Conservation (phyloP, 1,140 invertebrate genomes). For the Cecropterus lyciades region DNA sequence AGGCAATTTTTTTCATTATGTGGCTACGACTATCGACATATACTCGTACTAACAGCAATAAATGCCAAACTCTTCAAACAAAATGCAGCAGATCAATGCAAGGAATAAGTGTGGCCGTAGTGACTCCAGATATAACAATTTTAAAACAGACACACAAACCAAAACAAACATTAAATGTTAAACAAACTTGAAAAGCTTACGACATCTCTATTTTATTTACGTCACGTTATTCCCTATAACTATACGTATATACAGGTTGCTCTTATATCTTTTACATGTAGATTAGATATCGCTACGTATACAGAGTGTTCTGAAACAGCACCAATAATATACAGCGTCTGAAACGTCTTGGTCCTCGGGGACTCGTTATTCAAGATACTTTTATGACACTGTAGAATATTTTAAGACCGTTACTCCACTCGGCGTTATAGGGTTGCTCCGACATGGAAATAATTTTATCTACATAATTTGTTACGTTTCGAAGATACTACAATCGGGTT, state of each 20-base stretch:
- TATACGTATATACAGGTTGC: background rate
- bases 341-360: slow-evolving; percentile 41
- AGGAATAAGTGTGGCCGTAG: too few relatives aligned
- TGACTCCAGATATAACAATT: too few relatives aligned
- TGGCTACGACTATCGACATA: too few relatives aligned
- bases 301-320: slow-evolving; percentile 28
- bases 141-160: too few relatives aligned
- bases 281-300: slow-evolving; percentile 8
- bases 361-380: slow-evolving; percentile 58
- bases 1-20: too few relatives aligned
- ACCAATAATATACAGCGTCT: slow-evolving; percentile 41
- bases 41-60: too few relatives aligned
- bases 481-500: slow-evolving; percentile 2
- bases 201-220: too few relatives aligned
- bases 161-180: too few relatives aligned
- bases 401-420: slow-evolving; percentile 64
- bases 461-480: slow-evolving; percentile 28
- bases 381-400: slow-evolving; percentile 72
- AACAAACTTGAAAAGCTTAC: too few relatives aligned
- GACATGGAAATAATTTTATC: slow-evolving; percentile 23
- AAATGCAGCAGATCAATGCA: too few relatives aligned
- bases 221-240: too few relatives aligned
- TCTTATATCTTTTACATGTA: background rate
- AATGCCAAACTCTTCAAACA: too few relatives aligned
- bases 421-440: slow-evolving; percentile 35